Percentiles rank a stretch among this genome's conserved stretches.
These are phyloP conservation scores for Crenichthys baileyi DNA, from an alignment of 2,797 vertebrate genomes.

Conservation along the genomic window DNA sequence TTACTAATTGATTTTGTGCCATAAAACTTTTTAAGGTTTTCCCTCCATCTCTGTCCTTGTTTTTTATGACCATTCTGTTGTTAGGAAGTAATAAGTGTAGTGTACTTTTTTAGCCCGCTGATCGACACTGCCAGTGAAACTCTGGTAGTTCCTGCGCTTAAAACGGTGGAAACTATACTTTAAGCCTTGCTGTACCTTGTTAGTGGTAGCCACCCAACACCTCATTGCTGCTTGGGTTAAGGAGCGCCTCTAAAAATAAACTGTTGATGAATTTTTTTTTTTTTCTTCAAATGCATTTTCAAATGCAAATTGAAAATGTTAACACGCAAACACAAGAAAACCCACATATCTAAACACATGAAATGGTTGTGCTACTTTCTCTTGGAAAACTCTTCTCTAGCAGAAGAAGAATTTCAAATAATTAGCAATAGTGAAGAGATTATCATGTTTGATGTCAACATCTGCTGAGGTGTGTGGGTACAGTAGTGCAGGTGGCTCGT, in stretches of 20 bases:
- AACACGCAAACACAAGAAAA: neutral
- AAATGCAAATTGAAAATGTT: neutral
- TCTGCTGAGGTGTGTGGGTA: neutral
- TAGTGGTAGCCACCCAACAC: neutral
- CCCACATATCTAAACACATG: neutral
- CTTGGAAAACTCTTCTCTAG: neutral
- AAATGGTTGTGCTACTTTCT: neutral
- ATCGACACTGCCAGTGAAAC: neutral
- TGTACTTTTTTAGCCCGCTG: neutral
- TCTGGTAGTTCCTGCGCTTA: neutral
- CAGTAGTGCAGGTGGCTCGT: neutral
- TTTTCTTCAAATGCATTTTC: neutral
- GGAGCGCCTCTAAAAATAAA: neutral
- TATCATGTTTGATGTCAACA: neutral
- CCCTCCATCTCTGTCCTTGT: neutral
- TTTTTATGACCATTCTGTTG: neutral
- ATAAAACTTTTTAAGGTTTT: neutral
- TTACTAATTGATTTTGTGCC: neutral
- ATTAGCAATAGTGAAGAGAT: no score
- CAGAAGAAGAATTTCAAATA: neutral
- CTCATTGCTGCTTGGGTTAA: neutral
- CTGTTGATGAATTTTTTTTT: neutral
- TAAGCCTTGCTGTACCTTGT: neutral
- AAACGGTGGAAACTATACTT: neutral
- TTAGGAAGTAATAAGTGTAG: neutral